phyloP scores from a whole-genome alignment of 1,140 invertebrate genomes.

The Hermetia illucens region DNA sequence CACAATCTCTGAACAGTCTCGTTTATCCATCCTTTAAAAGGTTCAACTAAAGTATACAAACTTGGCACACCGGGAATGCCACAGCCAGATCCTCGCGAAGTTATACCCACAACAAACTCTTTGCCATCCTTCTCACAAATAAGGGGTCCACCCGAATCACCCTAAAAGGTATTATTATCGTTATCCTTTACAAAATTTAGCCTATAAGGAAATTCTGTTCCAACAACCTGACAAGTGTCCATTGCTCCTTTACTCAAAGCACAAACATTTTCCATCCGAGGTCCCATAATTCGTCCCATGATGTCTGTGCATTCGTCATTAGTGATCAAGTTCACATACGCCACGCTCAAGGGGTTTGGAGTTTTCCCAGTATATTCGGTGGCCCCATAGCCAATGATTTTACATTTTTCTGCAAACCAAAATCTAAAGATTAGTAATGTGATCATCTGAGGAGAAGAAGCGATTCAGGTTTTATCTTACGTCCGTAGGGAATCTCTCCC shows the following conservation, averaged over 20 bases:
- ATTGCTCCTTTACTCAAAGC: slow-evolving; percentile 19
- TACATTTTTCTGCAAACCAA: slow-evolving; percentile 13
- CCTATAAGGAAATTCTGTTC: not conserved
- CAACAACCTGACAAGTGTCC: slow-evolving; percentile 17
- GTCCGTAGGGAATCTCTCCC: too few species aligned
- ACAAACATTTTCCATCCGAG: slow-evolving; percentile 23
- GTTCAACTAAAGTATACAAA: slow-evolving; percentile 21
- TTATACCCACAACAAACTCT: slow-evolving; percentile 21
- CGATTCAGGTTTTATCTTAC: too few species aligned
- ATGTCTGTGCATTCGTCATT: slow-evolving; percentile 18
- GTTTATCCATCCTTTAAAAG: slow-evolving; percentile 23
- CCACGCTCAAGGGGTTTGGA: slow-evolving; percentile 17
- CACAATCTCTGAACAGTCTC: slow-evolving; percentile 8
- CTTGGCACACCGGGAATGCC: slow-evolving; percentile 22
- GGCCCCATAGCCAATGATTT: slow-evolving; percentile 26
- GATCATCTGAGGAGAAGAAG: too few species aligned
- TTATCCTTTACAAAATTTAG: not conserved
- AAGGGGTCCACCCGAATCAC: slow-evolving; percentile 25
- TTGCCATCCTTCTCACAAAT: slow-evolving; percentile 17
- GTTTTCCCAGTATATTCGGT: slow-evolving; percentile 16
- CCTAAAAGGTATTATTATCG: slow-evolving; percentile 9
- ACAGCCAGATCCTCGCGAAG: slow-evolving; percentile 24
- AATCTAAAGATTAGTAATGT: too few species aligned
- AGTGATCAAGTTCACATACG: slow-evolving; percentile 17
- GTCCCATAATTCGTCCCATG: slow-evolving; percentile 24